phyloP scores from a whole-genome alignment of 2,797 vertebrate species.

The Apodemus agrarius region DNA sequence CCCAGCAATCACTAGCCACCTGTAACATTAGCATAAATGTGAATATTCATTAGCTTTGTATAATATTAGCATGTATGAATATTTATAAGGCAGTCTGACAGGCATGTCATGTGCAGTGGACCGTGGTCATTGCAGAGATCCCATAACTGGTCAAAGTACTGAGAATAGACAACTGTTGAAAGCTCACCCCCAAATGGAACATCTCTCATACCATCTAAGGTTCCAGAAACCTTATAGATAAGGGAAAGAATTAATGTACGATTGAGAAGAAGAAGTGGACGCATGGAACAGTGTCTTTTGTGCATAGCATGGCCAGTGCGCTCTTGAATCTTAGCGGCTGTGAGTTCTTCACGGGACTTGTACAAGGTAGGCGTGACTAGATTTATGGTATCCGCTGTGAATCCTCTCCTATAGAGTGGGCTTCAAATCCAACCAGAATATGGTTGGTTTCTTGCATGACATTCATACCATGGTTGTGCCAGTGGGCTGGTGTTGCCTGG shows the following conservation, averaged over 20 bases:
- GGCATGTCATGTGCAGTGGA: too few species aligned
- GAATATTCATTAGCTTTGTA: background rate
- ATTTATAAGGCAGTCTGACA: background rate
- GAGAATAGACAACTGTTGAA: background rate
- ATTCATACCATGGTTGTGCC: background rate
- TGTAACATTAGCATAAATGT: background rate
- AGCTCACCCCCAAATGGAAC: too few species aligned
- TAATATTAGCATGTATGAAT: background rate
- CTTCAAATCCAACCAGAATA: background rate
- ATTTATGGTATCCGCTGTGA: background rate
- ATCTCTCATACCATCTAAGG: background rate
- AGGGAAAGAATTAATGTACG: background rate
- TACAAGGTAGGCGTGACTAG: too few species aligned
- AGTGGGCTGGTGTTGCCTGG: background rate
- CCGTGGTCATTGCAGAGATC: background rate
- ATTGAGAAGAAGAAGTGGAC: background rate
- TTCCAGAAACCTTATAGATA: background rate
- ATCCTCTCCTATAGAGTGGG: background rate
- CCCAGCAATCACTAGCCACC: too few species aligned
- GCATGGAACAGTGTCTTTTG: background rate
- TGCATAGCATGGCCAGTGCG: background rate
- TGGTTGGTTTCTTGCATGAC: background rate
- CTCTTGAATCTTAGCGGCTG: background rate
- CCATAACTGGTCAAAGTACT: background rate
- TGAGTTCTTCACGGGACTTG: background rate